These are phyloP conservation scores for Sminthurides aquaticus DNA, from an alignment of 2,888 invertebrate genomes.

Conservation along the genomic window DNA sequence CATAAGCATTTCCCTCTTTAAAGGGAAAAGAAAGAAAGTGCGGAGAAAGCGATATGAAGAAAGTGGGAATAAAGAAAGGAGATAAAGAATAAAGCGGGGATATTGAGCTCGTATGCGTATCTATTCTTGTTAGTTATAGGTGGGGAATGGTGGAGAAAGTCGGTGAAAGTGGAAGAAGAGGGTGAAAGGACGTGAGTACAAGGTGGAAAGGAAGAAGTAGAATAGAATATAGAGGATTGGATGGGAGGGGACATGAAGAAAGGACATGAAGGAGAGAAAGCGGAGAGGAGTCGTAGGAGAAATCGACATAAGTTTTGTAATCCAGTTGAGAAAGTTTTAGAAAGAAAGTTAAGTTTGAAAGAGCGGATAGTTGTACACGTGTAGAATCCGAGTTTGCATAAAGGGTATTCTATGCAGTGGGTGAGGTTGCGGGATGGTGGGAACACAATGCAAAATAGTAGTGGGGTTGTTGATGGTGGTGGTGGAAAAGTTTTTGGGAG, in stretches of 20 bases:
- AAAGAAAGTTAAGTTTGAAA: background rate
- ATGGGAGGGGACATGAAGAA: background rate
- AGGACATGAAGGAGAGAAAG: background rate
- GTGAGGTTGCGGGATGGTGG: background rate
- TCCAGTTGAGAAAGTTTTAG: background rate
- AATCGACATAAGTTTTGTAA: background rate
- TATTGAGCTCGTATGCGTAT: background rate
- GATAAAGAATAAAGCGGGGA: background rate
- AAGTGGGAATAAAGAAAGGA: background rate
- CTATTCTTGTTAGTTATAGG: no score
- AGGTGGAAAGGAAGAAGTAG: no score
- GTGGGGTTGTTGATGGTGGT: background rate
- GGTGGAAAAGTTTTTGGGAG: background rate
- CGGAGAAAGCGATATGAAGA: no score
- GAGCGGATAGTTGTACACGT: background rate
- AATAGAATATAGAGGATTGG: background rate
- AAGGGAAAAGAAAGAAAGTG: no score
- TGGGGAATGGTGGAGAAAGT: no score
- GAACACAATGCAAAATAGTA: background rate
- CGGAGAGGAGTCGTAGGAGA: background rate
- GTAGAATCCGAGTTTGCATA: background rate
- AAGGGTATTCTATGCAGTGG: no score
- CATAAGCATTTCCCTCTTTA: no score
- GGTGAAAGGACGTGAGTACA: no score
- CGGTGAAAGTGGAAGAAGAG: no score